phyloP scores from a whole-genome alignment of 2,888 invertebrate genomes.

The Trachelus iudaicus region DNA sequence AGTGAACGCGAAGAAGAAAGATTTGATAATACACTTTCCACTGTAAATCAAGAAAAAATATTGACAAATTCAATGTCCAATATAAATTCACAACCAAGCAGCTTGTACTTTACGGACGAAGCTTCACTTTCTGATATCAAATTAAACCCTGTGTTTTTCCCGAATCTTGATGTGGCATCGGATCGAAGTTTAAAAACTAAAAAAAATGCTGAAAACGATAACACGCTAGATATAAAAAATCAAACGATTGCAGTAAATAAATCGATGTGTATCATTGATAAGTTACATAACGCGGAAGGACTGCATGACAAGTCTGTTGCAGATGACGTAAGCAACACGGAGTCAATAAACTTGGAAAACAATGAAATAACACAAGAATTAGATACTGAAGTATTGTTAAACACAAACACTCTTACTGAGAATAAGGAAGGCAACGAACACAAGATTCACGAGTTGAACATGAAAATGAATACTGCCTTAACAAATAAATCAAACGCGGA shows the following conservation, averaged over 20 bases:
- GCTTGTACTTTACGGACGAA: slow-evolving; percentile 37
- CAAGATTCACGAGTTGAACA: background rate
- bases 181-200: background rate
- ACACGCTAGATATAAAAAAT: background rate
- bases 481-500: background rate
- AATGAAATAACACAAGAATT: background rate
- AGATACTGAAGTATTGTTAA: background rate
- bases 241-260: background rate
- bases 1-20: background rate
- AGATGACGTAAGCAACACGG: background rate
- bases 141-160: background rate
- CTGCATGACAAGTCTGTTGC: background rate
- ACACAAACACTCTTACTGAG: background rate
- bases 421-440: background rate
- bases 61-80: slow-evolving; percentile 26
- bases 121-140: slow-evolving; percentile 25
- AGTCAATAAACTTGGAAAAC: background rate
- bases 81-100: slow-evolving; percentile 33
- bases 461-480: background rate
- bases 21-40: background rate
- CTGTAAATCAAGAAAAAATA: slow-evolving; percentile 1
- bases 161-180: background rate
- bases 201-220: background rate
- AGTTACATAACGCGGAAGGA: background rate
- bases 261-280: background rate